Evolutionary conservation across 1,140 invertebrate genomes (phyloP), one percentile per base, ranked within the genome.

Genomic region (Cydia amplana): DNA sequence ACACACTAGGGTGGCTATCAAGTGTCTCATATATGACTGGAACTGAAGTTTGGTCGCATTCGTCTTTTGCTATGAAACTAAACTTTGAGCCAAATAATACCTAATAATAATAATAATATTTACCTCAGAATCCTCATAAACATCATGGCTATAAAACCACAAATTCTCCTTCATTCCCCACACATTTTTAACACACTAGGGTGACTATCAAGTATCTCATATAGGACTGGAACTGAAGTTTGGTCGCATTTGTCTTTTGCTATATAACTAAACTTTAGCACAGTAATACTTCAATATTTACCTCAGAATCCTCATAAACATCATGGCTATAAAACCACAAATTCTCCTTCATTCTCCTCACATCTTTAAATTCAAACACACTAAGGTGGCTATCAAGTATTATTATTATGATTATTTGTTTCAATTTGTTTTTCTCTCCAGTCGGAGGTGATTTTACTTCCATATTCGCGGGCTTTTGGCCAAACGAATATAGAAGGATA

Each of bases 161-260:
- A 96, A 74, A 85, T 94, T 94, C 46, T 93, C 92, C 1, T 72
- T 73, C 73, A 95, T 90, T 16, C 94, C 95, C 2, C 79, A 83
- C 0, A 96, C 90, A 49, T 87, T 73, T 0, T 91, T 84, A 81
- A 23, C 0, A 96, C 95, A 2, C 85, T 93, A 1, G 86, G 82
- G 79, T 95, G 93, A 84, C 95, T 93, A 67, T 93, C 77, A 18
- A 96, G 85, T 83, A 4, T 93, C 5, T 93, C 85, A 80, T 18
- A 96, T 89, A 0, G 96, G 87, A 7, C 90, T 81, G 28, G 1
- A 12, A n/a, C n/a, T n/a, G n/a, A n/a, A 14, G 43, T 51, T 46
- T 46, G 93, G 94, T 16, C 95, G 84, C 95, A 96, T 96, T 51
- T 95, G 90, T 75, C 96, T 94, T 4, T 82, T 96, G 95, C 1